These are phyloP conservation scores for Idris sp. DNA, from an alignment of 1,140 invertebrate genomes.

Conservation along the genomic window DNA sequence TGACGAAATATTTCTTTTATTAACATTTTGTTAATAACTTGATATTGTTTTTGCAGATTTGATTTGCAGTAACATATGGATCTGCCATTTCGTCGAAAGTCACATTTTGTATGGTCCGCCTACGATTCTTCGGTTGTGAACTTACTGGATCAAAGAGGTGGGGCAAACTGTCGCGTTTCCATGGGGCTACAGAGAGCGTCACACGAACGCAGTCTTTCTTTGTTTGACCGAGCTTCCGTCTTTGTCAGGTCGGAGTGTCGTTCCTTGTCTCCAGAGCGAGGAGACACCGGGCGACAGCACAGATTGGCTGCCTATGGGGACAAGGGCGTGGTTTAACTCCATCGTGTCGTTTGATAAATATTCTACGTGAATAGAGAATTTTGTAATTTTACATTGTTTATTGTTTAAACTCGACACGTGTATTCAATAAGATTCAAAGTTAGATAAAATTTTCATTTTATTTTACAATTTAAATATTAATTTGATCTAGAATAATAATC, in stretches of 20 bases:
- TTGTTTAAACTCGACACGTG: no score
- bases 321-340: constrained; percentile 75
- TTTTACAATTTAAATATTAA: no score
- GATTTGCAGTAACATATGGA: constrained; percentile 1
- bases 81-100: constrained; percentile 31
- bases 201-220: constrained; percentile 41
- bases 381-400: no score
- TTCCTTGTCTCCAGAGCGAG: constrained; percentile 66
- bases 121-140: constrained; percentile 54
- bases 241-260: constrained; percentile 71
- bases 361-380: constrained; percentile 6
- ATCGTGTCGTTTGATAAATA: constrained; percentile 74
- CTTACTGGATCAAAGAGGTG: constrained; percentile 48
- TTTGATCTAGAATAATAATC: no score
- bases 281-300: constrained; percentile 69
- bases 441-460: no score
- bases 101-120: constrained; percentile 63
- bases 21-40: no score
- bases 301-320: constrained; percentile 71
- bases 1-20: no score
- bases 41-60: no score
- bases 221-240: constrained; percentile 60
- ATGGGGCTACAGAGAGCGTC: constrained; percentile 57
- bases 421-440: no score
- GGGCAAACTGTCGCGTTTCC: constrained; percentile 65